Evolutionary conservation across 2,888 invertebrate genomes (phyloP), one percentile per base, ranked within the genome.

Genomic region (Tenthredo distinguenda): DNA sequence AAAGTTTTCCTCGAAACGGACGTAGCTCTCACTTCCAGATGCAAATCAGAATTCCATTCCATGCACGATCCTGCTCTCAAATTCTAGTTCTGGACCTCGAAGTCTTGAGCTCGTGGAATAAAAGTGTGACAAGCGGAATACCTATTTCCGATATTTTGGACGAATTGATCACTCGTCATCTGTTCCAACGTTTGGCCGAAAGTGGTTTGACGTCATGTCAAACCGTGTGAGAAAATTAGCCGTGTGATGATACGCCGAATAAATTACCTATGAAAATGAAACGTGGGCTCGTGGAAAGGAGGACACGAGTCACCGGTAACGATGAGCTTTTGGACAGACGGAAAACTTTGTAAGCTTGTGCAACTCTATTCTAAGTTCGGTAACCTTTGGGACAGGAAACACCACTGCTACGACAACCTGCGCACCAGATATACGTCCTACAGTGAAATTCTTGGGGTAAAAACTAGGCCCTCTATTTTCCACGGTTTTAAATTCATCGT

Each of bases 321-420:
- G 81, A 81, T 81, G 77, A 77, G 77, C 77, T 77, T 55, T 55
- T 87, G 87, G 86, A 86, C 87, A 68, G 86, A 84, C 81, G 86
- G 9, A 81, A 74, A 86, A 40, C 55, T 87, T 50, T 81, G 37
- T 55, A 81, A 86, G 50, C 83, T 87, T 26, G 84, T 58, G 1
- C 50, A 31, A 31, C 82, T 87, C 12, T 87, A 86, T 62, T 86
- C 87, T 6, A 71, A 76, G 40, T 84, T 68, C 71, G 31, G 72
- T 72, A 87, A 87, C 76, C 86, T 87, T 21, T 87, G 87, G 86
- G 85, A 87, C 62, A 79, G 84, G 6, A 58, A 72, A 18, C 84
- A 87, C 47, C 84, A 85, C 1, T 83, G 74, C n/a, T 86, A 87
- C 81, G 47, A 83, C n/a, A 68, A 87, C 26, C 68, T 79, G 31